These are phyloP conservation scores for Drosophila aldrichi DNA, from an alignment of 2,888 invertebrate species.

Conservation along the genomic window DNA sequence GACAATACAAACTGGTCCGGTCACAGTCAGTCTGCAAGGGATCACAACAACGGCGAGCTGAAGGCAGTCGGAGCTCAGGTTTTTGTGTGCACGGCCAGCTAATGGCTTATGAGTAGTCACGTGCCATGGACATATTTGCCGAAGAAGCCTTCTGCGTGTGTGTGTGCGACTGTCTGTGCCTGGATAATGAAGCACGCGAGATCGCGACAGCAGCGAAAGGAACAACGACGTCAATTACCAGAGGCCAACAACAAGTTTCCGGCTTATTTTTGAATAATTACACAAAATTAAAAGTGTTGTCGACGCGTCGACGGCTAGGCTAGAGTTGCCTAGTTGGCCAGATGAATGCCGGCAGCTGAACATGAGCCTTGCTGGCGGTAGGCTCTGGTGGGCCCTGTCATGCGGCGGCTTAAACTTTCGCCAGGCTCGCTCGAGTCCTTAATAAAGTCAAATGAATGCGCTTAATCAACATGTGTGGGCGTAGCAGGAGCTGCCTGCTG, in stretches of 20 bases:
- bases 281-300: constrained; percentile 55
- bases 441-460: constrained; percentile 81
- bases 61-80: constrained; percentile 37
- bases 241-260: constrained; percentile 48
- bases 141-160: constrained; percentile 12
- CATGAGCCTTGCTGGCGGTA: constrained; percentile 23
- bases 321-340: constrained; percentile 36
- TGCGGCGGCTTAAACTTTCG: constrained; percentile 51
- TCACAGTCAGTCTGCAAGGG: constrained; percentile 36
- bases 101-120: constrained; percentile 81
- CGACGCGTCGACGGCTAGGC: constrained; percentile 20
- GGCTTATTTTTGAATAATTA: constrained; percentile 72
- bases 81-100: constrained; percentile 43
- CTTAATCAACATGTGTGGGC: constrained; percentile 73
- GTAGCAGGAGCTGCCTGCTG: constrained; percentile 3
- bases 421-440: constrained; percentile 44
- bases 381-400: constrained; percentile 10
- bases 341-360: constrained; percentile 32
- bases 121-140: constrained; percentile 55
- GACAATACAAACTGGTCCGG: constrained; percentile 64
- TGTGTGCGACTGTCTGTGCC: constrained; percentile 19
- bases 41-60: constrained; percentile 26
- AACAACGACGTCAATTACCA: constrained; percentile 14
- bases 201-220: constrained; percentile 30
- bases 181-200: constrained; percentile 52